Evolutionary conservation across 64 coral and sea anemone species (phyloP).

Genomic region (Pocillopora verrucosa): DNA sequence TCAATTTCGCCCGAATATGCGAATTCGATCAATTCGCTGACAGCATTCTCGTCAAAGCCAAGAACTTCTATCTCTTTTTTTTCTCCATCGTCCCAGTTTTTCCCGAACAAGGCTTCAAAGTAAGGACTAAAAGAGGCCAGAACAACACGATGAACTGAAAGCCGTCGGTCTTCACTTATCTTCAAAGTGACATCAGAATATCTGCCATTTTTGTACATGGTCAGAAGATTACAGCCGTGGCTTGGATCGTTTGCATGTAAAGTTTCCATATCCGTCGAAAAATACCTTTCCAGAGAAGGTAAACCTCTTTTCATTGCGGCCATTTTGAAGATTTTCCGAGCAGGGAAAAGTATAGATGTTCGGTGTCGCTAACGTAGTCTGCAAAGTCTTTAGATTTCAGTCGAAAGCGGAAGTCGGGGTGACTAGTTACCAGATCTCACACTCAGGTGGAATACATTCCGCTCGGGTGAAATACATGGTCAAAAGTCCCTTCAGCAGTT

Average conservation of each 20-base stretch:
- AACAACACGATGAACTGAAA: conserved; percentile 70
- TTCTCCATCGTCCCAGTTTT: conserved; percentile 54
- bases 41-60: conserved; percentile 21
- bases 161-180: conserved; percentile 50
- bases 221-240: conserved; percentile 47
- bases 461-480: no score
- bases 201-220: conserved; percentile 59
- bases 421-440: no score
- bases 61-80: conserved; percentile 64
- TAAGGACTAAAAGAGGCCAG: conserved; percentile 72
- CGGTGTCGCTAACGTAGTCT: not conserved
- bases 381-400: no score
- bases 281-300: conserved; percentile 34
- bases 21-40: conserved; percentile 76
- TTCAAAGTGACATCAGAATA: conserved; percentile 77
- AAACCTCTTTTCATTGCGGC: not conserved
- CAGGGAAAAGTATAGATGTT: no score
- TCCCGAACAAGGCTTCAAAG: conserved; percentile 67
- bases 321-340: not conserved
- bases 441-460: no score
- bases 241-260: conserved; percentile 3
- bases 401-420: no score
- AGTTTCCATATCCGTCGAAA: conserved; percentile 21
- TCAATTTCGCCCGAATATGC: conserved; percentile 78
- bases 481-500: no score